phyloP scores from a whole-genome alignment of 2,888 invertebrate species.

The Coleophora deauratella region DNA sequence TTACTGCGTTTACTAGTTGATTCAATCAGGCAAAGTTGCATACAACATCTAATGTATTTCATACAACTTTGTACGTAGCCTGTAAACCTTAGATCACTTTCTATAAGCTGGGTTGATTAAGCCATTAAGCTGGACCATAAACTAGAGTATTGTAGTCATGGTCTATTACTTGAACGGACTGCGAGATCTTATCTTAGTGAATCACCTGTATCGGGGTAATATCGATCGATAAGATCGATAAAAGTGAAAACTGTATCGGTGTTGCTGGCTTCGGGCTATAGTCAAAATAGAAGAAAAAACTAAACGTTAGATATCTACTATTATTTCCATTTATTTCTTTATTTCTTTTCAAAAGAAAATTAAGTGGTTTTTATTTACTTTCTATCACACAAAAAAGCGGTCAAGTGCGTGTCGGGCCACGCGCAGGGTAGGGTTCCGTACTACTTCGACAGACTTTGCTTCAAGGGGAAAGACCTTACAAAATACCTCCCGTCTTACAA shows the following conservation, averaged over 20 bases:
- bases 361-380: too few species aligned
- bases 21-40: too few species aligned
- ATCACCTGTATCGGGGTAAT: slow-evolving; percentile 39
- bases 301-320: too few species aligned
- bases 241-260: slow-evolving; percentile 45
- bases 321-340: slow-evolving; percentile 12
- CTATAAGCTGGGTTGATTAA: slow-evolving; percentile 48
- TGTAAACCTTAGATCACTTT: slow-evolving; percentile 40
- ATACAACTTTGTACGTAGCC: slow-evolving; percentile 17
- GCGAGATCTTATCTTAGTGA: slow-evolving; percentile 41
- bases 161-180: slow-evolving; percentile 31
- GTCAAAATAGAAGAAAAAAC: neutral
- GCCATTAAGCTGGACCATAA: slow-evolving; percentile 46
- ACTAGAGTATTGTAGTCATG: slow-evolving; percentile 48
- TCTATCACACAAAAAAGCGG: too few species aligned
- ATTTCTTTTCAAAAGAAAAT: neutral
- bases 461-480: too few species aligned
- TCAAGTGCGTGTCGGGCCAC: too few species aligned
- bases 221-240: slow-evolving; percentile 54
- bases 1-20: too few species aligned
- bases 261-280: slow-evolving; percentile 3
- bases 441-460: too few species aligned
- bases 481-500: too few species aligned
- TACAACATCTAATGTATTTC: too few species aligned
- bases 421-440: too few species aligned